phyloP scores from a whole-genome alignment of 2,888 invertebrate species.

The Sisyra nigra region DNA sequence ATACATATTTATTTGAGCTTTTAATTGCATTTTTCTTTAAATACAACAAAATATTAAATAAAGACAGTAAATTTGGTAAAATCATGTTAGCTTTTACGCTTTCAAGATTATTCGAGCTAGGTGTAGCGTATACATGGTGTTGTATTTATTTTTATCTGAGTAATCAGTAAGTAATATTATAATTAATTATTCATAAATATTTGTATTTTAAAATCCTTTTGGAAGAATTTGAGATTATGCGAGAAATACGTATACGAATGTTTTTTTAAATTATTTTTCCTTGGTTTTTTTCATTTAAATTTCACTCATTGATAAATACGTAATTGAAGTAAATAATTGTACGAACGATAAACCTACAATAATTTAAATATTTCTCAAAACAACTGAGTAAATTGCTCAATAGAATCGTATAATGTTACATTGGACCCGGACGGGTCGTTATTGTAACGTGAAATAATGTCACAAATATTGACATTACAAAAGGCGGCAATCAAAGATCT shows the following conservation, averaged over 20 bases:
- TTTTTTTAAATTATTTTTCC: conserved; percentile 24
- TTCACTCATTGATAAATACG: conserved; percentile 5
- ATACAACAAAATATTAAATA: conserved; percentile 73
- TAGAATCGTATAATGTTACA: too few species aligned
- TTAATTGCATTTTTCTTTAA: conserved; percentile 60
- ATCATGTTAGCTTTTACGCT: conserved; percentile 48
- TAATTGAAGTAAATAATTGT: conserved; percentile 3
- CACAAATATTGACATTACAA: too few species aligned
- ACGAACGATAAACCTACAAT: neutral
- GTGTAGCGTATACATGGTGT: conserved; percentile 63
- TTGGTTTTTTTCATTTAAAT: conserved; percentile 2
- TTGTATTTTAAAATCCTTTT: conserved; percentile 29
- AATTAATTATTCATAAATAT: conserved; percentile 31
- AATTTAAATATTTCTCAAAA: conserved; percentile 3
- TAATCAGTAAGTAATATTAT: conserved; percentile 38
- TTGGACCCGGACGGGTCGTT: too few species aligned
- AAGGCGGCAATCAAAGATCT: too few species aligned
- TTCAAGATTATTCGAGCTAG: conserved; percentile 37
- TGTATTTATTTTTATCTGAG: conserved; percentile 41
- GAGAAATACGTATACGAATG: conserved; percentile 60
- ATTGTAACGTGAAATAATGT: too few species aligned
- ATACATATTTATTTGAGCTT: conserved; percentile 77
- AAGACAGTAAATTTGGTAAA: conserved; percentile 48
- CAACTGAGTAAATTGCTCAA: neutral
- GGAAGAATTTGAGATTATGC: conserved; percentile 40